phyloP scores from a whole-genome alignment of 2,797 vertebrate genomes.

The Hemibagrus guttatus region DNA sequence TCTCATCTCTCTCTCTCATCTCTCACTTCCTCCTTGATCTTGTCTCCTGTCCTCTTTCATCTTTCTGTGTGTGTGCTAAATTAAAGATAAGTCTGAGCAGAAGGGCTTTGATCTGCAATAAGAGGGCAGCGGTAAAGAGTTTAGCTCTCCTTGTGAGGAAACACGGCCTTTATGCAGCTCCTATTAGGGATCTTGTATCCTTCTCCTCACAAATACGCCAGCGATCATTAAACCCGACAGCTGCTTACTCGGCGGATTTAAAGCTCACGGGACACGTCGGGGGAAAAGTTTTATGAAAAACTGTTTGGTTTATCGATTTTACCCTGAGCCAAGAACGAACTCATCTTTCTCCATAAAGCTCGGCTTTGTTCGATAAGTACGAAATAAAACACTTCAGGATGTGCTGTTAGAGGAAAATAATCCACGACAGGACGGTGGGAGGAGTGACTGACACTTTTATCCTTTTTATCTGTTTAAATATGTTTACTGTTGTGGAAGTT shows the following conservation, averaged over 20 bases:
- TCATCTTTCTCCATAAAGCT: neutral
- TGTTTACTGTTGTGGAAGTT: too few species aligned
- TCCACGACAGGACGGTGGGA: neutral
- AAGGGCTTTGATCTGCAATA: slow-evolving; percentile 31
- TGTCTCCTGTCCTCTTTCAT: slow-evolving; percentile 28
- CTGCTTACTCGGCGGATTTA: neutral
- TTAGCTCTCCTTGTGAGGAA: neutral
- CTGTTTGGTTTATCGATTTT: neutral
- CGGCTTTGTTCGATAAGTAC: neutral
- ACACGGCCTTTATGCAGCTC: neutral
- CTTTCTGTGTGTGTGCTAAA: slow-evolving; percentile 36
- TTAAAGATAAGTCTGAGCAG: slow-evolving; percentile 44
- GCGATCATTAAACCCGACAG: neutral
- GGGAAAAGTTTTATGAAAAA: neutral
- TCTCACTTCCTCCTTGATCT: neutral
- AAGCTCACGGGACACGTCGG: neutral
- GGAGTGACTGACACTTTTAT: neutral
- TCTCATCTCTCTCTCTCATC: slow-evolving; percentile 6
- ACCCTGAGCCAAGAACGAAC: neutral
- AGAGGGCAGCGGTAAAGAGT: slow-evolving; percentile 19
- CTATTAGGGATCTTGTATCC: slow-evolving; percentile 3
- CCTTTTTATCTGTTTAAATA: too few species aligned
- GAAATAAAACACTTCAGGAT: neutral
- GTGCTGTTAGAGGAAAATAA: neutral
- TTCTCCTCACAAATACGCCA: neutral